Evolutionary conservation across 2,797 vertebrate genomes (phyloP), one percentile per base, ranked within the genome.

Genomic region (Semaprochilodus insignis): DNA sequence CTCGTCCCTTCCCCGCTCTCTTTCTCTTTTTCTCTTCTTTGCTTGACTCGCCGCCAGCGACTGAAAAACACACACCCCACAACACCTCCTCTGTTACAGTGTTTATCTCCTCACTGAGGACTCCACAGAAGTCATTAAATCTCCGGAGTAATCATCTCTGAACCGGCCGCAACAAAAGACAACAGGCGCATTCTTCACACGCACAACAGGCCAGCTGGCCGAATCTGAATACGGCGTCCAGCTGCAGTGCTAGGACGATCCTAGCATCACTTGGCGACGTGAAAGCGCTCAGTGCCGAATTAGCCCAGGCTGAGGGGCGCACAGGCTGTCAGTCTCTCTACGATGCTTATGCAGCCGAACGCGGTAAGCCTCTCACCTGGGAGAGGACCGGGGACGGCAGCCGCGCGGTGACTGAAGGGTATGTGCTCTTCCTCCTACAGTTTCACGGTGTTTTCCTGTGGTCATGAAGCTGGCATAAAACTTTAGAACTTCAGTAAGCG

Each of bases 21-120:
- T 96, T 96, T 77, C 92, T 93, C 89, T 95, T 97, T 84, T 95
- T 94, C 88, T 96, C 95, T 36, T 0, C 95, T 36, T 0, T 70
- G 19, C 88, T 90, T 78, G 78, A 81, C 88, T 95, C 88, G 87
- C 88, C 51, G 78, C 81, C 36, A 55, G 77, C 78, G 85, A 91
- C 93, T 95, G 85, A 83, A 85, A 82, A 11, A 55, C 57, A 54
- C 14, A 16, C 63, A 59, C 17, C 69, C 17, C 44, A 62, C 51
- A 55, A 65, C 44, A 63, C 19, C 0, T 0, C 6, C 51, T 40
- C 34, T 69, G 36, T 21, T 15, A 15, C 40, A 67, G 7, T 11
- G 6, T n/a, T 7, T 2, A 69, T 36, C 66, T 69, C 36, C 21
- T 40, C 6, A 66, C 62, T n/a, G 15, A 63, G 36, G 27, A 11